A percentile compares a stretch with the other conserved stretches of the same genome.
phyloP scores from a whole-genome alignment of 2,888 invertebrate species.

The Petrolisthes cinctipes region DNA sequence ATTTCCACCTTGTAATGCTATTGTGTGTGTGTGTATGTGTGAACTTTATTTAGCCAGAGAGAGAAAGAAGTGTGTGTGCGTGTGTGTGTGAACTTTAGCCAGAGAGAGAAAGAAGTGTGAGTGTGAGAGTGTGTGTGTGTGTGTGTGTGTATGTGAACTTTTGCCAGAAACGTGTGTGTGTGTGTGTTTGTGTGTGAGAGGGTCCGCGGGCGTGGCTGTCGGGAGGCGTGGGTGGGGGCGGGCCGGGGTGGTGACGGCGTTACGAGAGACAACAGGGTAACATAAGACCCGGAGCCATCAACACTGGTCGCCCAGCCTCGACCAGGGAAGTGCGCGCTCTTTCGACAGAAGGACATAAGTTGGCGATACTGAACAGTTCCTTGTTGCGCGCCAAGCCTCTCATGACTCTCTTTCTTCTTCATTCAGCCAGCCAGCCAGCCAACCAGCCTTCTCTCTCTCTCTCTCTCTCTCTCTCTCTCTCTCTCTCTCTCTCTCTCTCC shows the following conservation, averaged over 20 bases:
- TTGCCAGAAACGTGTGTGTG: not conserved
- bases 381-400: not conserved
- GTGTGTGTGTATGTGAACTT: no score
- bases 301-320: constrained; percentile 19
- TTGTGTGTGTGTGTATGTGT: no score
- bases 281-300: constrained; percentile 32
- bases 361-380: not conserved
- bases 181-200: not conserved
- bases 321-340: constrained; percentile 59
- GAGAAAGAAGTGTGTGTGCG: no score
- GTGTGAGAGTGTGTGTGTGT: no score
- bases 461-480: not conserved
- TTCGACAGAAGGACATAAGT: constrained; percentile 54
- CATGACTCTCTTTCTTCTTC: not conserved
- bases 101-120: no score
- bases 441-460: not conserved
- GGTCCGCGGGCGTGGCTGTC: constrained; percentile 34
- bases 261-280: constrained; percentile 38
- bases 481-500: not conserved
- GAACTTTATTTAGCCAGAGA: no score
- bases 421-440: not conserved
- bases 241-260: constrained; percentile 52
- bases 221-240: constrained; percentile 55
- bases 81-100: no score
- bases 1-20: no score